Base-by-base conservation (phyloP, 2,888 invertebrate species). In the Reticulitermes lucifugus region DNA sequence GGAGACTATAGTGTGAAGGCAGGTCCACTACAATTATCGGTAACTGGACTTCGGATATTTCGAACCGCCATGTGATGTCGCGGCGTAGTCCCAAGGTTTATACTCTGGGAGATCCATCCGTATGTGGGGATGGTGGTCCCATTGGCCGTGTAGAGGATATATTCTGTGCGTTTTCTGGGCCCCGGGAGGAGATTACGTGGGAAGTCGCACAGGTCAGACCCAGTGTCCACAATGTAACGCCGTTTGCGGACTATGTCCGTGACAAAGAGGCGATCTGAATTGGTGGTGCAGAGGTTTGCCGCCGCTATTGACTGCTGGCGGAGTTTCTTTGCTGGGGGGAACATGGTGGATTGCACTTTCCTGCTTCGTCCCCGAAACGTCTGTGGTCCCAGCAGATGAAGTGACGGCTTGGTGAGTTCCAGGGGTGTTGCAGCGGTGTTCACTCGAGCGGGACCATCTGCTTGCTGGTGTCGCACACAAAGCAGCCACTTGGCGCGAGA, bases 111-210 rank as follows among this genome's bases (percentile, higher is more conserved):
- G 1, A 86, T 84, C 7, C 81, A 87, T 1, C 89, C 90, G 86
- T 89, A 90, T 0, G 89, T 90, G 2, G 87, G 70, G 10, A 90
- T 90, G 0, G 71, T 41, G 0, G 89, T 86, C 12, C 89, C 89
- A 83, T 90, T 90, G 0, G 89, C 89, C 22, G 90, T 90, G 82
- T 83, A 88, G 3, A 90, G 85, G 71, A 87, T 86, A 83, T 89
- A 90, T 10, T 84, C 71, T 0, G 88, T 87, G 60, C 87, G 86
- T 3, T 71, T 29, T 12, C 87, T 87, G 43, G 86, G 86, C 7
- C 87, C 87, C n/a, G 85, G 85, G n/a, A 89, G 83, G 9, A 80
- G 10, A 22, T 86, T 83, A n/a, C 84, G 84, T 4, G 88, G 88
- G 81, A 87, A 86, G 0, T 87, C 87, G 70, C 87, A 88, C 1